These are phyloP conservation scores for Gryllus longicercus DNA, from an alignment of 2,888 invertebrate species.

Conservation along the genomic window DNA sequence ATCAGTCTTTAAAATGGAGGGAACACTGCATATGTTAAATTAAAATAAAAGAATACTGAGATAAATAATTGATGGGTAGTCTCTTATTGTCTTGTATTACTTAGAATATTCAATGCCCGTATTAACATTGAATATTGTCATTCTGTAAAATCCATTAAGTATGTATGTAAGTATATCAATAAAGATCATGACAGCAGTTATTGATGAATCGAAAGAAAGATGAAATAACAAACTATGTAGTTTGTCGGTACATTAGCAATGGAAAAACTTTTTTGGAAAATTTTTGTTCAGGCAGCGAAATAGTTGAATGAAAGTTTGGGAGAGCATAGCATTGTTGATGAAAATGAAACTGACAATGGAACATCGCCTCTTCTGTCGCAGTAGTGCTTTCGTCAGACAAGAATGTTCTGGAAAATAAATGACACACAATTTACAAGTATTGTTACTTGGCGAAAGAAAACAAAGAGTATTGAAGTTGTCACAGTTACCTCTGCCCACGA, in stretches of 20 bases:
- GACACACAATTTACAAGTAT: too few species aligned
- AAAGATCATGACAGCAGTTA: background rate
- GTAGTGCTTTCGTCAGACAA: too few species aligned
- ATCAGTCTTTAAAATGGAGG: background rate
- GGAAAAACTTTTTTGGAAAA: background rate
- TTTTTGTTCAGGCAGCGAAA: too few species aligned
- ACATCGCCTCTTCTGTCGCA: too few species aligned
- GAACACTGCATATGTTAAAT: background rate
- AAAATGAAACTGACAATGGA: too few species aligned
- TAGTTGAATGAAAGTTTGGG: too few species aligned
- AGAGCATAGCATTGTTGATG: too few species aligned
- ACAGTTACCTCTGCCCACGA: too few species aligned
- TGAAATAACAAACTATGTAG: background rate
- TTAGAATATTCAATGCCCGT: background rate
- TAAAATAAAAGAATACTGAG: background rate
- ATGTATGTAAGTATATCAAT: background rate
- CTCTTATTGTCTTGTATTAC: background rate
- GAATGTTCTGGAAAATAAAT: too few species aligned
- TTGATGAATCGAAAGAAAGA: background rate
- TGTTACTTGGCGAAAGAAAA: too few species aligned
- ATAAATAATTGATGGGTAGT: background rate
- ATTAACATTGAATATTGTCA: background rate
- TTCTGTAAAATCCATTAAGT: background rate
- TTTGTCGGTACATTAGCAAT: background rate
- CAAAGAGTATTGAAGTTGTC: too few species aligned